Evolutionary conservation across 1,140 invertebrate species (phyloP), one percentile per base, ranked within the genome.

Genomic region (Cataglyphis hispanica): DNA sequence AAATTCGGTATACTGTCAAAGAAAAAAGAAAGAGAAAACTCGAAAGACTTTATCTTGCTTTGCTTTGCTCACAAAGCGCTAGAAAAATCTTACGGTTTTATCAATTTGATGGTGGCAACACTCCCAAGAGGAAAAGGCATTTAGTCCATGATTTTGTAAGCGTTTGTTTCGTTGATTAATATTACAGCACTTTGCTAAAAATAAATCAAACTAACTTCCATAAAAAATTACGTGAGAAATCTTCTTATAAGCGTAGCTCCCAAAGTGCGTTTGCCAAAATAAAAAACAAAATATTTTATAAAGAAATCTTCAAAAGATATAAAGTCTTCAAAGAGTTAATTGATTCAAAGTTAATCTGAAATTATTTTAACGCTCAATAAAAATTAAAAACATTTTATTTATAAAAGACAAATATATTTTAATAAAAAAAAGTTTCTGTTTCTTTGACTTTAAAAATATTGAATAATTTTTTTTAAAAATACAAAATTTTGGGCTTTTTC

Each of bases 161-260:
- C 86, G 70, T 85, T 85, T 87, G 37, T 22, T 40, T 53, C 63
- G 22, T 69, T 80, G 31, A 50, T 85, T 69, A 58, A 56, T 37
- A 64, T 86, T 81, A 27, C 16, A 69, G 81, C 87, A 88, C 91
- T 92, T 74, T 37, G 75, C 87, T 86, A 70, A 89, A 19, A 50
- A 81, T 67, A 19, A 50, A 81, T 67, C 69, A 80, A 92, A 93
- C 92, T 94, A 94, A 93, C 91, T 89, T 76, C 16, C 78, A 87
- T 92, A 92, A 6, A 50, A 50, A 92, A 93, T 90, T 87, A 90
- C 85, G 91, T 69, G 31, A 89, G 89, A 94, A 92, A 91, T 92
- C 89, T 40, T 86, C 86, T 88, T 50, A 56, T 87, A 83, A 87
- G 85, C 87, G 78, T 89, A 87, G 69, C 87, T 31, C 31, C 86